phyloP scores from a whole-genome alignment of 2,113 vertebrate genomes.

The Tachysurus vachellii region DNA sequence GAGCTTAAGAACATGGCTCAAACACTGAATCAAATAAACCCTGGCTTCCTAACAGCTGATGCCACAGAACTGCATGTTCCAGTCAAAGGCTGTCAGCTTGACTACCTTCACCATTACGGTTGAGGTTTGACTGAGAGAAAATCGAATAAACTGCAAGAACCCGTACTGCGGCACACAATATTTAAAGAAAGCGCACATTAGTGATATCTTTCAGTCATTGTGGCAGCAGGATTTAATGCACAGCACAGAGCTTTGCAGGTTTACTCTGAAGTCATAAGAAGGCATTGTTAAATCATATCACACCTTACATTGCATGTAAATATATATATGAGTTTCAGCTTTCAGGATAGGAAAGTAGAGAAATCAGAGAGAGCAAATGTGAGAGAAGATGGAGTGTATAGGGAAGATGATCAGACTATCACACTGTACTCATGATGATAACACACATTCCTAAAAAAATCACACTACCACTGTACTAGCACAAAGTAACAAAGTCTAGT shows the following conservation, averaged over 20 bases:
- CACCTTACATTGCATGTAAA: constrained; percentile 14
- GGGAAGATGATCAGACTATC: background rate
- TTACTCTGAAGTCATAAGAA: constrained; percentile 4
- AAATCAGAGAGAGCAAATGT: background rate
- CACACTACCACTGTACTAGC: background rate
- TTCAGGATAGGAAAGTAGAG: constrained; percentile 20
- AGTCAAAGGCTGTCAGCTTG: background rate
- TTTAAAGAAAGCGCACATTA: constrained; percentile 9
- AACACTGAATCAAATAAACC: background rate
- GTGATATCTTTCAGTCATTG: constrained; percentile 2
- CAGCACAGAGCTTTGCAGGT: background rate
- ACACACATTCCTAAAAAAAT: background rate
- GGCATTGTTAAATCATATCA: background rate
- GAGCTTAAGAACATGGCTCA: background rate
- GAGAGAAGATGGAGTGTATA: background rate
- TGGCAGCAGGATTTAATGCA: constrained; percentile 5
- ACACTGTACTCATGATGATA: constrained; percentile 23
- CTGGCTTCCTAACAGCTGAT: background rate
- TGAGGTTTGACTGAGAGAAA: background rate
- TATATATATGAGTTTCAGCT: constrained; percentile 30
- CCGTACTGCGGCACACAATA: background rate
- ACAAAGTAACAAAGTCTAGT: constrained; percentile 14
- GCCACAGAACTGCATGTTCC: background rate
- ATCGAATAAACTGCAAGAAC: background rate
- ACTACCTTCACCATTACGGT: background rate